Base-by-base conservation (phyloP, 2,888 invertebrate genomes). In the Marasmarcha lunaedactyla region DNA sequence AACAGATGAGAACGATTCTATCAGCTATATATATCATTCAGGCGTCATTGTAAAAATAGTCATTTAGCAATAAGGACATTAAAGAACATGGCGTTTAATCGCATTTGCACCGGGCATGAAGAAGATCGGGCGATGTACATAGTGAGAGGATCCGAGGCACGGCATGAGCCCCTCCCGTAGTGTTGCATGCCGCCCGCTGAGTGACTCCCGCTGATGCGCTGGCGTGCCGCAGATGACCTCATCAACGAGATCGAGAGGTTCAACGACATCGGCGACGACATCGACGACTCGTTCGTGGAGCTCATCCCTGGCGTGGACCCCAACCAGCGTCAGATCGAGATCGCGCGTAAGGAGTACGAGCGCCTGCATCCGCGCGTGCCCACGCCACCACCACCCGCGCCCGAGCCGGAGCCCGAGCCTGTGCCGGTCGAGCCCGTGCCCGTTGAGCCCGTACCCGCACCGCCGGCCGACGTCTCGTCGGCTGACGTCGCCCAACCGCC, bases 211-310 rank as follows among this genome's bases (percentile, higher is more conserved):
- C 58, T 65, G 68, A 67, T 64, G 65, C 50, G 44, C 49, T 47
- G 50, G 41, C 39, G 42, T 43, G 66, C 59, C 85, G 63, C 88
- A 93, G 93, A 93, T 88, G 93, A 93, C 70, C 87, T 92, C 85
- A 91, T 93, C 84, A 85, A 83, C 67, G 92, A 92, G 81, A 95
- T 92, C 86, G 95, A 96, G 87, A 90, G 90, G 81, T 96, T 90
- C 89, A 95, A 94, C 85, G 89, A 91, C 73, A 93, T 97, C 84
- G 93, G 93, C 59, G 93, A 95, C 76, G 95, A 93, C 85, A 88
- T 97, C 87, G 97, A 97, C 85, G 88, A 90, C 72, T 95, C 96
- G 55, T 95, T 96, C 87, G 90, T 93, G 65, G 95, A 96, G 76
- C 84, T 90, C 57, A 86, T 88, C 71, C 86, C 86, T 41, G 87